Percentiles rank a stretch among this genome's conserved stretches.
phyloP scores from a whole-genome alignment of 2,888 invertebrate genomes.

The Thecocarcelia acutangulata region DNA sequence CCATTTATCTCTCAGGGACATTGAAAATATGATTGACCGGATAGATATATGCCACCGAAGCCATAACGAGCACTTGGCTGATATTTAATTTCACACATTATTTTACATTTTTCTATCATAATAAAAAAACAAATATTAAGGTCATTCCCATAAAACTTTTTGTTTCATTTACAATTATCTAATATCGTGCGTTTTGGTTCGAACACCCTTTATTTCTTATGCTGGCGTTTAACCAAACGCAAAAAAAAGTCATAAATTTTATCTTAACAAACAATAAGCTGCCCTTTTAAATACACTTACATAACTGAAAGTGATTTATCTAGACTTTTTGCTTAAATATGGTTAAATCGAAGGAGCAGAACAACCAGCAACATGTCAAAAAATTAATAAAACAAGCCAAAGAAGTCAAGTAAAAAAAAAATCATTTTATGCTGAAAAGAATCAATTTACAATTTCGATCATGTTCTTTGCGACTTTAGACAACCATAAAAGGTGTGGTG shows the following conservation, averaged over 20 bases:
- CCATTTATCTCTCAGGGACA: no score
- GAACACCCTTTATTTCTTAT: neutral
- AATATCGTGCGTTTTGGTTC: no score
- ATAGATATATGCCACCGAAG: no score
- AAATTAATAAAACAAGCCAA: conserved; percentile 23
- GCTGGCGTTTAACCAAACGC: no score
- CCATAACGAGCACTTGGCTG: no score
- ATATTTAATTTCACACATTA: no score
- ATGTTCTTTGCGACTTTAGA: conserved; percentile 52
- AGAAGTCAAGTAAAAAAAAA: conserved; percentile 5
- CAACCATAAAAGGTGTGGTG: conserved; percentile 63
- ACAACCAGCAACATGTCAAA: conserved; percentile 45
- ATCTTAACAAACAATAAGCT: neutral
- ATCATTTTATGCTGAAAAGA: conserved; percentile 54
- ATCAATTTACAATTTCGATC: conserved; percentile 64
- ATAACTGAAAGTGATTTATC: conserved; percentile 28
- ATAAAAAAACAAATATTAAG: no score
- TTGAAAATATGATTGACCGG: no score
- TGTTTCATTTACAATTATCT: no score
- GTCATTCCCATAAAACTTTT: no score
- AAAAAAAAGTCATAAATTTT: neutral
- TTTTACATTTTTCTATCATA: no score
- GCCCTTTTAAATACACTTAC: conserved; percentile 34
- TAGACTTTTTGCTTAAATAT: neutral
- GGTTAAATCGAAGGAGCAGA: neutral